These are phyloP conservation scores for Gymnobelideus leadbeateri DNA, from an alignment of 2,113 vertebrate genomes.

Conservation along the genomic window DNA sequence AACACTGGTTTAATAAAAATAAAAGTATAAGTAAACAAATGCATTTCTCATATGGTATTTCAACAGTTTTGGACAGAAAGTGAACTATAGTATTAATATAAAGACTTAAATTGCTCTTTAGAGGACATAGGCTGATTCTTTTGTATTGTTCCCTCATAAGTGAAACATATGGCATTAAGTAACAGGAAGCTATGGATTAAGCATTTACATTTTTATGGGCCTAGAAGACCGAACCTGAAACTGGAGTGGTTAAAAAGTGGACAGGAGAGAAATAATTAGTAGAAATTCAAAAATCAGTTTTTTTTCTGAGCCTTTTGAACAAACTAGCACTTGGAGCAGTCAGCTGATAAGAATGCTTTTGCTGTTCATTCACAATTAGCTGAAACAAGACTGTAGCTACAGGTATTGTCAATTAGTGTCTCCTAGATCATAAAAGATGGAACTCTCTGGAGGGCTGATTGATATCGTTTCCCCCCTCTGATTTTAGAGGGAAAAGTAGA, in stretches of 20 bases:
- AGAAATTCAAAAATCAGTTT: neutral
- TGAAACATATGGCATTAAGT: neutral
- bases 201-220: neutral
- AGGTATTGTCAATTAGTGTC: neutral
- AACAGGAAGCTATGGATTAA: neutral
- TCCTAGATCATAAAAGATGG: neutral
- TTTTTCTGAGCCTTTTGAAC: neutral
- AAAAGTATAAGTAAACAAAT: neutral
- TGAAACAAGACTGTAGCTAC: neutral
- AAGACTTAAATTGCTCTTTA: neutral
- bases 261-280: neutral
- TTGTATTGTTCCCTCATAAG: neutral
- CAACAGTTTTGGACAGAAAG: neutral
- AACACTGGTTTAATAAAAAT: neutral
- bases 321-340: neutral
- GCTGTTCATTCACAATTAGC: neutral
- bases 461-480: accelerated
- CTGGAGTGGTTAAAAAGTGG: neutral
- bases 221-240: neutral
- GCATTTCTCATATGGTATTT: neutral
- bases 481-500: neutral
- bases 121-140: neutral
- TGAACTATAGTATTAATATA: neutral
- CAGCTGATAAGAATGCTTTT: neutral
- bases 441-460: neutral